Evolutionary conservation across 2,797 vertebrate species (phyloP), one percentile per base, ranked within the genome.

Genomic region (Australoheros facetus): DNA sequence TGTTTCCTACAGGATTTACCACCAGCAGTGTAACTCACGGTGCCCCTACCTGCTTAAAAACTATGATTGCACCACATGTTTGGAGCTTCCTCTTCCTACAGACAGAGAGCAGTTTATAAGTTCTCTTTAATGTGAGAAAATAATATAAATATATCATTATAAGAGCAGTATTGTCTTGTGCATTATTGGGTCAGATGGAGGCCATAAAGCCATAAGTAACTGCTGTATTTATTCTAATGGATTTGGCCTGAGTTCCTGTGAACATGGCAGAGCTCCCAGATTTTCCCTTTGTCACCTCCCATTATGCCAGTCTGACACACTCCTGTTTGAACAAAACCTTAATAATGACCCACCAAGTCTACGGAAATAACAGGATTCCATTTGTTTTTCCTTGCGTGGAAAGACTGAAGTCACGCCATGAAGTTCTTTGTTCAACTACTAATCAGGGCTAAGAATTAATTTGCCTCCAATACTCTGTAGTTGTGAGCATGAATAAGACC

Each of bases 241-340:
- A 86, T 70, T 66, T 81, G 48, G 79, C 51, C 58, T 14, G 37
- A 51, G 83, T 81, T 79, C 87, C 80, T 72, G 81, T 89, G 79
- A 90, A 59, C 78, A 54, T 82, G 84, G 88, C 87, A 87, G 34
- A 79, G 75, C 81, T 87, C 85, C 88, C 85, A 79, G 78, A 78
- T 45, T 56, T 75, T 75, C 77, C 42, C 39, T 73, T 85, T 81
- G 73, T 90, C 76, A 62, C 81, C 58, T 84, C 77, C 59, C 48
- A 71, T 75, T 80, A 75, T 71, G 55, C 21, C 71, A 53, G 78
- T 60, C 64, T 55, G 79, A 86, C 77, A 82, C 45, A 28, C 39
- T 82, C 64, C 28, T 73, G 69, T 78, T 87, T 45, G 19, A 85
- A 79, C 79, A 75, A 80, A 87, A 85, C 74, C 51, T 71, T 75